These are phyloP conservation scores for Hydra vulgaris DNA, from an alignment of 30 jellyfish, hydroid and myxozoan species.

Conservation along the genomic window DNA sequence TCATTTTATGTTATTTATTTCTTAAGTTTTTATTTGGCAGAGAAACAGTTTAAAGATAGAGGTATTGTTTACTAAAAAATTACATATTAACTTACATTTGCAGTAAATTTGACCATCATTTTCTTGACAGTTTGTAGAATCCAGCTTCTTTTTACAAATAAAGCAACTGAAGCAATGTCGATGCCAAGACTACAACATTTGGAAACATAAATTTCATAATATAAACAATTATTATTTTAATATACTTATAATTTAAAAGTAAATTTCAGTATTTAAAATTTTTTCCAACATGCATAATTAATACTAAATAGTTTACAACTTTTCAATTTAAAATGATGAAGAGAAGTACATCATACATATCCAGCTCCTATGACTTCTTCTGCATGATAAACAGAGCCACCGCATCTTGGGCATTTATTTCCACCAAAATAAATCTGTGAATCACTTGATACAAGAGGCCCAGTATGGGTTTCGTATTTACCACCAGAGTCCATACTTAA, in stretches of 20 bases:
- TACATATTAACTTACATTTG: conserved; percentile 26
- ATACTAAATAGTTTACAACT: no score
- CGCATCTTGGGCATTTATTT: conserved; percentile 74
- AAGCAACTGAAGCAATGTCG: conserved; percentile 56
- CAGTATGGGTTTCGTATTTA: conserved; percentile 8
- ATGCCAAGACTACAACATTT: conserved; percentile 95
- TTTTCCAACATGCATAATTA: no score
- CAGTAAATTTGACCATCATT: conserved; percentile 64
- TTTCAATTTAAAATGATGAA: no score
- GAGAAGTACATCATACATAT: conserved; percentile 16
- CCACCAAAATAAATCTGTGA: conserved; percentile 41
- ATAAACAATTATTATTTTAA: not conserved
- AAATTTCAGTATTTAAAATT: no score
- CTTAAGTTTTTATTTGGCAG: no score
- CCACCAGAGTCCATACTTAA: conserved; percentile 73
- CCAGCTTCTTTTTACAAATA: conserved; percentile 59
- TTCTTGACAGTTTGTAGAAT: conserved; percentile 62
- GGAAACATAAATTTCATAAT: no score
- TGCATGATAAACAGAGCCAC: conserved; percentile 69
- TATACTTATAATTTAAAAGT: no score
- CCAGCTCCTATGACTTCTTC: conserved; percentile 84
- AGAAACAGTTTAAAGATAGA: not conserved
- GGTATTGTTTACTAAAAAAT: not conserved
- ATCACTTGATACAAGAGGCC: conserved; percentile 31
- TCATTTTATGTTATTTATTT: no score